Conservation (phyloP, 2,797 vertebrate genomes). For the Dromococcyx pavoninus region DNA sequence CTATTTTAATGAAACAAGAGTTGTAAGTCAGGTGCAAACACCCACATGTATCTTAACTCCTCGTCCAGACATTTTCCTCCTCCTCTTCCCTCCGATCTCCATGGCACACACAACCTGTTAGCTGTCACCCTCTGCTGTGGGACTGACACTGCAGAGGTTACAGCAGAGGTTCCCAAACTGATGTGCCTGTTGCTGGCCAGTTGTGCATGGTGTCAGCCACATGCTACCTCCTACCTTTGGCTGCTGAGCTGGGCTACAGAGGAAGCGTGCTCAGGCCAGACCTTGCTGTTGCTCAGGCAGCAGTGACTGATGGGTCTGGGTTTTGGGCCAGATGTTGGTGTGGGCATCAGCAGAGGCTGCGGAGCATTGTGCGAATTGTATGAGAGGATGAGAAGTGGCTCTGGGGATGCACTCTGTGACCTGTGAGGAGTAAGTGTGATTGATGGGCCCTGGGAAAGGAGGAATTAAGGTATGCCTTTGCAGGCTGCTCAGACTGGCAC, state of each 20-base stretch:
- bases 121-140: not conserved
- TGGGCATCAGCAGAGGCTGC: not conserved
- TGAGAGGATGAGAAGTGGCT: not conserved
- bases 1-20: not conserved
- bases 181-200: not conserved
- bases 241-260: not conserved
- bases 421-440: not conserved
- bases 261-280: not conserved
- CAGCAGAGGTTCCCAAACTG: not conserved
- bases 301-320: fast-evolving
- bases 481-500: not conserved
- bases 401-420: not conserved
- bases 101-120: not conserved
- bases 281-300: fast-evolving
- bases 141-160: not conserved
- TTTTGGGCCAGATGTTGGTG: not conserved
- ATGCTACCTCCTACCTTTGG: not conserved
- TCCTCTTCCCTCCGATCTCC: not conserved
- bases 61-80: not conserved
- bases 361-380: fast-evolving
- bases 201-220: fast-evolving
- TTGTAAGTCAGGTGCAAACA: not conserved
- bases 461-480: not conserved
- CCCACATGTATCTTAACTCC: not conserved
- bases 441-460: not conserved